A percentile compares a stretch with the other conserved stretches of the same genome.
phyloP scores from a whole-genome alignment of 2,113 vertebrate species.

The Periophthalmus modestus region DNA sequence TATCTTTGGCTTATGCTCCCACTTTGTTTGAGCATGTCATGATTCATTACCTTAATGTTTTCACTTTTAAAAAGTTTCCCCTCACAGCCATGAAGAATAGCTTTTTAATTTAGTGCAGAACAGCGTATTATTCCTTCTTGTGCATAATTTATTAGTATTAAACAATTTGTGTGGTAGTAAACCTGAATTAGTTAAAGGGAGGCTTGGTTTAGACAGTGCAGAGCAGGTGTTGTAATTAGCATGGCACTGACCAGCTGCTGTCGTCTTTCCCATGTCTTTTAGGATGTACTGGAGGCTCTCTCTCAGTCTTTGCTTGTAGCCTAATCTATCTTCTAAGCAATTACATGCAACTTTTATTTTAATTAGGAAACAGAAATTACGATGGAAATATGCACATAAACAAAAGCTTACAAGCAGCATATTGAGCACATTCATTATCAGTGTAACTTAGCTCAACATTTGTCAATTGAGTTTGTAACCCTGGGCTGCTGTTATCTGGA shows the following conservation, averaged over 20 bases:
- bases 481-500: background rate
- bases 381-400: constrained; percentile 43
- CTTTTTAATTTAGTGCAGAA: background rate
- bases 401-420: constrained; percentile 22
- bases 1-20: constrained; percentile 23
- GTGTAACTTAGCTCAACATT: constrained; percentile 19
- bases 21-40: background rate
- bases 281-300: constrained; percentile 8
- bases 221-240: background rate
- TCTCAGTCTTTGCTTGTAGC: constrained; percentile 29
- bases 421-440: constrained; percentile 8
- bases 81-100: constrained; percentile 2
- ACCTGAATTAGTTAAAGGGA: background rate
- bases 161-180: background rate
- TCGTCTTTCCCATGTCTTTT: background rate
- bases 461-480: constrained; percentile 19
- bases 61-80: constrained; percentile 22
- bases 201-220: background rate
- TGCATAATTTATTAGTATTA: constrained; percentile 6
- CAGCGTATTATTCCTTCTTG: background rate
- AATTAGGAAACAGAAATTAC: constrained; percentile 53
- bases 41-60: constrained; percentile 6
- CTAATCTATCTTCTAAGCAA: constrained; percentile 35
- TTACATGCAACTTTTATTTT: constrained; percentile 45
- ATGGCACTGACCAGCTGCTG: constrained; percentile 14